A percentile compares a stretch with the other conserved stretches of the same genome.
phyloP scores from a whole-genome alignment of 1,140 invertebrate genomes.

The Drosophila watanabei region DNA sequence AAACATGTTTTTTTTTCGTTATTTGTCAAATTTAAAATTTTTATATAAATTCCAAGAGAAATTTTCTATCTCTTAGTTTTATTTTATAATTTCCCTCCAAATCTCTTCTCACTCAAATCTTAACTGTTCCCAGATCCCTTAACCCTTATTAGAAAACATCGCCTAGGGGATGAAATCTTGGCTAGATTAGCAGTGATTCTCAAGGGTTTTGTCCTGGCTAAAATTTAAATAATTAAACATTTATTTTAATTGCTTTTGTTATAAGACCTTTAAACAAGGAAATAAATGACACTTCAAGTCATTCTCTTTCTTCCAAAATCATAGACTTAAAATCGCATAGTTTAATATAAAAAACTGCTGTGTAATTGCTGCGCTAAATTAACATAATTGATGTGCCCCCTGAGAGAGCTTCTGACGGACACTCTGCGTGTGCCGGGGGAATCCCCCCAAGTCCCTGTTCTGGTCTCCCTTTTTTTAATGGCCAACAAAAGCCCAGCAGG shows the following conservation, averaged over 20 bases:
- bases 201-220: constrained; percentile 42
- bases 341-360: constrained; percentile 57
- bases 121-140: constrained; percentile 69
- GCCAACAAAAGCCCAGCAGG: constrained; percentile 70
- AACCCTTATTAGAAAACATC: constrained; percentile 48
- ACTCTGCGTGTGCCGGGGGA: constrained; percentile 12
- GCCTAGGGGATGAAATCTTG: constrained; percentile 33
- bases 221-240: not conserved
- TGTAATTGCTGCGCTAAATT: constrained; percentile 74
- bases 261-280: not conserved
- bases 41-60: no score
- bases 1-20: not conserved
- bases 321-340: constrained; percentile 27
- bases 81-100: not conserved
- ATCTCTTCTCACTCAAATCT: not conserved
- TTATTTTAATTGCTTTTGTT: not conserved
- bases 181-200: constrained; percentile 34
- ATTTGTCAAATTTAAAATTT: not conserved
- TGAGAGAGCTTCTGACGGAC: constrained; percentile 16
- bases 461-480: constrained; percentile 3
- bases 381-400: constrained; percentile 76
- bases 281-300: not conserved
- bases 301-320: not conserved
- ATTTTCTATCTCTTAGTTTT: constrained; percentile 4
- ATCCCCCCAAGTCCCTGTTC: constrained; percentile 7